These are phyloP conservation scores for Tiliqua scincoides DNA, from an alignment of 2,113 vertebrate species.

Conservation along the genomic window DNA sequence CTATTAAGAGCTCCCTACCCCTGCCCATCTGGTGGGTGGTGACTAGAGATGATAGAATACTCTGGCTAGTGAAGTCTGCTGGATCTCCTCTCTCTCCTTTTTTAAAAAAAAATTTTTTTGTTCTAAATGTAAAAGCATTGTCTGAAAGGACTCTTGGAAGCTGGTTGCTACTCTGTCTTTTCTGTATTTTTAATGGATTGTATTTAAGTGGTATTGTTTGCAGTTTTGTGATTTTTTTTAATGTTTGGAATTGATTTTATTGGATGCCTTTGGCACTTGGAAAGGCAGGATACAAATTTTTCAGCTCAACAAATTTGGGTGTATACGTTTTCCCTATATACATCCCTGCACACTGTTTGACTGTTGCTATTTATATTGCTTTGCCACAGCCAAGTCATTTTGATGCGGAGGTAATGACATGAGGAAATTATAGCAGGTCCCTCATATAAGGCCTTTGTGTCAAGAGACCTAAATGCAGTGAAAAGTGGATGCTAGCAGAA, in stretches of 20 bases:
- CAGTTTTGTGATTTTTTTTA: background rate
- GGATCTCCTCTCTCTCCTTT: background rate
- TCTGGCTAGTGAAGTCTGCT: background rate
- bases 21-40: background rate
- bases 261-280: background rate
- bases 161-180: background rate
- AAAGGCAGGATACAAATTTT: background rate
- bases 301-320: background rate
- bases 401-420: slow-evolving; percentile 23
- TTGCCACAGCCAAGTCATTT: background rate
- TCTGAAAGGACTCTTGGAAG: background rate
- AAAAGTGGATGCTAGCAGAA: slow-evolving; percentile 44
- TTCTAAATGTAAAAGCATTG: background rate
- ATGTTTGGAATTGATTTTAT: background rate
- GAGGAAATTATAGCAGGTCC: slow-evolving; percentile 42
- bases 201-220: background rate
- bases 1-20: background rate
- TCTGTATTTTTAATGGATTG: background rate
- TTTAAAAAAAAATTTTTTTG: background rate
- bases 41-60: background rate
- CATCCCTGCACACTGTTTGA: background rate
- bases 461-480: background rate
- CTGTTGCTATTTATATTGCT: slow-evolving; percentile 9
- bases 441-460: slow-evolving; percentile 24
- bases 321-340: background rate